These are phyloP conservation scores for Leptodactylus fuscus DNA, from an alignment of 2,113 vertebrate genomes.

Conservation along the genomic window DNA sequence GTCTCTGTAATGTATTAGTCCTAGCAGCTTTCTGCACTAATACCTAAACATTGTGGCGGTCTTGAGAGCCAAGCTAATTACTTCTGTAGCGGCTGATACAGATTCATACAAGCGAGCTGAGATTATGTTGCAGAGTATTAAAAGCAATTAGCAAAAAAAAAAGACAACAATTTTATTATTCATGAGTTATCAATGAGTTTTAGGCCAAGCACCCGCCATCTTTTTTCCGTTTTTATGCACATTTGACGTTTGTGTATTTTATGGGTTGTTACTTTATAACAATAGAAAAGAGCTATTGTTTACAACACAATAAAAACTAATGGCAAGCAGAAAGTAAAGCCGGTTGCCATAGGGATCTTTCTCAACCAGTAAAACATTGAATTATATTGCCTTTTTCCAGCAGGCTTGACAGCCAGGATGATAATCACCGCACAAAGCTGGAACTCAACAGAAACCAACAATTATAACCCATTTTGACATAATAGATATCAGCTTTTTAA, in stretches of 20 bases:
- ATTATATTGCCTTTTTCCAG: slow-evolving; percentile 63
- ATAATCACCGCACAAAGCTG: slow-evolving; percentile 53
- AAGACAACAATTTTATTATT: slow-evolving; percentile 27
- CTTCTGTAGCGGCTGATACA: not conserved
- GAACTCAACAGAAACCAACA: slow-evolving; percentile 31
- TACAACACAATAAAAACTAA: slow-evolving; percentile 65
- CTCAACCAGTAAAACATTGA: slow-evolving; percentile 61
- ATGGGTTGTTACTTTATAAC: slow-evolving; percentile 55
- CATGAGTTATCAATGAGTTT: slow-evolving; percentile 3
- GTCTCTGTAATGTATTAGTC: too few relatives aligned
- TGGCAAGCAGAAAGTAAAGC: slow-evolving; percentile 65
- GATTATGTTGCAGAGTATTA: slow-evolving; percentile 19
- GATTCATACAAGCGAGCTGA: not conserved
- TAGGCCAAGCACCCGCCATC: not conserved
- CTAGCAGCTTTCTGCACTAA: not conserved
- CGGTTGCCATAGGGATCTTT: slow-evolving; percentile 55
- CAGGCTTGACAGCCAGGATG: slow-evolving; percentile 52
- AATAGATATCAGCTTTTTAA: slow-evolving; percentile 27
- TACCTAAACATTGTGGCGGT: not conserved
- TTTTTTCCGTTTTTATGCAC: slow-evolving; percentile 38
- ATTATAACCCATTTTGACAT: slow-evolving; percentile 51
- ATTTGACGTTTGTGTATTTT: slow-evolving; percentile 59
- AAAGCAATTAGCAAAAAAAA: slow-evolving; percentile 32
- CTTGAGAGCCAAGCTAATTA: slow-evolving; percentile 3
- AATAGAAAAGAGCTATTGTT: slow-evolving; percentile 61